Base-by-base conservation (phyloP, 2,113 vertebrate genomes). In the Eubucco bourcierii region DNA sequence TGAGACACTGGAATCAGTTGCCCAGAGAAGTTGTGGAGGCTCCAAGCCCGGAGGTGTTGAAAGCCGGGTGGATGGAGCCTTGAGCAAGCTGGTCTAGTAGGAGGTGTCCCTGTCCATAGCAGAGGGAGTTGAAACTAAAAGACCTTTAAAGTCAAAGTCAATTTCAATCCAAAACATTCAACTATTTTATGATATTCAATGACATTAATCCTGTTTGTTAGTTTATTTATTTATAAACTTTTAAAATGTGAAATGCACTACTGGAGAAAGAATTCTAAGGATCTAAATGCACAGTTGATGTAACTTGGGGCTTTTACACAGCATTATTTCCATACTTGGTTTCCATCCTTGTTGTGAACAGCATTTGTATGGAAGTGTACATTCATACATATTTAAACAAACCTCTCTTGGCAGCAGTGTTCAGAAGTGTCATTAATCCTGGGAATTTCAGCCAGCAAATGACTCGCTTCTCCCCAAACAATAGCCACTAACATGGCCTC, bases 351-450 rank as follows among this genome's bases (percentile, higher is more conserved):
- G 82, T 86, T 84, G 68, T 61, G 70, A 90, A 72, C 0, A 0
- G 17, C 63, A 67, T 88, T 85, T 87, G 56, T 73, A 63, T 61
- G 52, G 53, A 73, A 88, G 56, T 63, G 18, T 46, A 53, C 20
- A 39, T 85, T 93, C 73, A 91, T 88, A 74, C 27, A 83, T 75
- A 90, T 94, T 90, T 93, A 92, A 94, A 87, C 24, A 44, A 93
- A 91, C 61, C 80, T 90, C 29, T 87, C 60, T 84, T 90, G 60
- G 66, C 53, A 87, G 39, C 18, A 44, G 39, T 53, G 66, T 66
- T 77, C 9, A 55, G 71, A 80, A 75, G 24, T 37, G 47, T 33
- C 58, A 67, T 76, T 90, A 90, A 84, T 78, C 70, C 65, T 80
- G 60, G 23, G 66, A 74, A 88, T 80, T 92, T 83, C 80, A 90